Evolutionary conservation across 2,888 invertebrate genomes (phyloP).

Genomic region (Lasiommata megera): DNA sequence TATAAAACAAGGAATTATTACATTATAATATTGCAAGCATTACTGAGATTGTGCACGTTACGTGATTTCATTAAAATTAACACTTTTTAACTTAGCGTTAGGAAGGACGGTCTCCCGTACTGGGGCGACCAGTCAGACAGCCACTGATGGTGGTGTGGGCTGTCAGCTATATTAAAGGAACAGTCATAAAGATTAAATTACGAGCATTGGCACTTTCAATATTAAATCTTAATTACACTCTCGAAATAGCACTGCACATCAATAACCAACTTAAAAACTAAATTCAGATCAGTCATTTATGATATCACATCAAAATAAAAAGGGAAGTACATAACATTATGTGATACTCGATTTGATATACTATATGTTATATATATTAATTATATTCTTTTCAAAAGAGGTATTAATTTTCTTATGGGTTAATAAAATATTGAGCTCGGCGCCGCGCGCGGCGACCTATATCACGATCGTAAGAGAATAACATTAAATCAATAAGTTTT

Average conservation of each 20-base stretch:
- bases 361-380: constrained; percentile 65
- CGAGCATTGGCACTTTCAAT: constrained; percentile 83
- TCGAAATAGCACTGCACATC: constrained; percentile 81
- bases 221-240: constrained; percentile 80
- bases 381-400: constrained; percentile 79
- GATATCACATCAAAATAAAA: constrained; percentile 84
- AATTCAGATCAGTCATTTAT: constrained; percentile 83
- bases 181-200: constrained; percentile 80
- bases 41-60: constrained; percentile 81
- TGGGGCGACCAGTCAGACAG: constrained; percentile 50
- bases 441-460: constrained; percentile 75
- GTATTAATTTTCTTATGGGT: constrained; percentile 81
- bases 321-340: constrained; percentile 76
- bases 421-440: constrained; percentile 82
- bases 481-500: constrained; percentile 79
- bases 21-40: constrained; percentile 79
- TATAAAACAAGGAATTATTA: constrained; percentile 70
- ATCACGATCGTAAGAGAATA: constrained; percentile 80
- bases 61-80: constrained; percentile 62
- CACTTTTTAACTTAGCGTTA: constrained; percentile 55
- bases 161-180: constrained; percentile 69
- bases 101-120: constrained; percentile 63
- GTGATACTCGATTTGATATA: constrained; percentile 78
- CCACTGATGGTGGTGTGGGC: constrained; percentile 36
- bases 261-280: constrained; percentile 83